Evolutionary conservation across 1,140 invertebrate genomes (phyloP), one percentile per base, ranked within the genome.

Genomic region (Centruroides sculpturatus): DNA sequence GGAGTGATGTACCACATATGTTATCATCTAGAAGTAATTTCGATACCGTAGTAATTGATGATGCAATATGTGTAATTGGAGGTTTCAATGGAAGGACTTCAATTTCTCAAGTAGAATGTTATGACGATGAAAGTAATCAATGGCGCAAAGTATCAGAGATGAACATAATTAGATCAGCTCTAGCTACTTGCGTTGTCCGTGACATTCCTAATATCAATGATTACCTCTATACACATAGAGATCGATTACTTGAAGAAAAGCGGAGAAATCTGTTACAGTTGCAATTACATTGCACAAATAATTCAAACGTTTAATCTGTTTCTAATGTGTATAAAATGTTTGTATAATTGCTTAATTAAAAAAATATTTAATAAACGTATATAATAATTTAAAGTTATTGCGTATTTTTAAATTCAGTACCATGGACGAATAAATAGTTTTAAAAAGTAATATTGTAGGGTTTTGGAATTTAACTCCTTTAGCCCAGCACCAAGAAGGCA

Each of bases 91-190:
- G 81, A 3, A 74, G 77, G 0, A 78, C 76, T 0, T 83, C 89
- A 0, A 90, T 91, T 35, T 87, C 84, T 66, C 85, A 90, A 64
- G 90, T 92, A 1, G 91, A 94, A 72, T 92, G 89, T 71, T 95
- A 89, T 70, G 87, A 91, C 67, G 85, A 85, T 47, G 82, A 80
- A 67, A 84, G 82, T 0, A 87, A 92, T 69, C 85, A 90, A 74
- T 95, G 89, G 89, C 85, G 84, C 69, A 86, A 91, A 74, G 86
- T 86, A 0, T 88, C 87, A 0, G 84, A 89, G 63, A 89, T 93
- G 85, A 89, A 89, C 65, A 81, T 89, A 53, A 87, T 80, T 66
- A 69, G 87, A n/a, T 92, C 88, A 3, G 89, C 87, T 2, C 70
- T 92, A 9, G 88, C 87, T 0, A 88, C 89, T 0, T 90, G 87